Conservation (phyloP, 1,140 invertebrate species). For the Pogonus chalceus region DNA sequence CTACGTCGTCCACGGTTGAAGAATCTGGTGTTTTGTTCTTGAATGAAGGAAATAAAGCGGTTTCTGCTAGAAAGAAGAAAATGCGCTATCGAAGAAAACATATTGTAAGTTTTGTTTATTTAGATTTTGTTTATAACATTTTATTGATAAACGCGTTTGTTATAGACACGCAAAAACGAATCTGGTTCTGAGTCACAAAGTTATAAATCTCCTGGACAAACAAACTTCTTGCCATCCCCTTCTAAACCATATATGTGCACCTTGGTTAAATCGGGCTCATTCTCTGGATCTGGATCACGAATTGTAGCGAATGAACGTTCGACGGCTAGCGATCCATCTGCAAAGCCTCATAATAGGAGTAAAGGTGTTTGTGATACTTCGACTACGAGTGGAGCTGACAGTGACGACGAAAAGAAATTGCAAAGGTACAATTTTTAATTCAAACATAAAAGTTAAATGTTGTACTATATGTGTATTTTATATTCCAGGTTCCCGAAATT, state of each 20-base stretch:
- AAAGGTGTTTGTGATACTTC: constrained; percentile 16
- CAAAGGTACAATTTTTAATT: constrained; percentile 21
- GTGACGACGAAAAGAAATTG: constrained; percentile 35
- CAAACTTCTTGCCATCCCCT: not conserved
- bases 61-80: constrained; percentile 52
- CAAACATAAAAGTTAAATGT: not conserved
- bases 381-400: constrained; percentile 30
- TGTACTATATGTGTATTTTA: not conserved
- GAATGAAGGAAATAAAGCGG: constrained; percentile 40
- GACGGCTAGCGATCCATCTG: constrained; percentile 48
- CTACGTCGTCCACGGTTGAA: constrained; percentile 53
- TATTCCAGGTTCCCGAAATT: not conserved
- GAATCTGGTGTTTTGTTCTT: constrained; percentile 44
- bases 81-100: constrained; percentile 53
- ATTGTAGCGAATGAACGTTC: constrained; percentile 40
- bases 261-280: constrained; percentile 56
- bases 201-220: constrained; percentile 13
- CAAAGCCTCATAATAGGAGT: constrained; percentile 31
- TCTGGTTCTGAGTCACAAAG: constrained; percentile 46
- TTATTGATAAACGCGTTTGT: constrained; percentile 7
- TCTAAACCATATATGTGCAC: constrained; percentile 18
- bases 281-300: constrained; percentile 48
- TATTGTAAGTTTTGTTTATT: constrained; percentile 33
- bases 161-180: constrained; percentile 44
- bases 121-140: constrained; percentile 12